A percentile compares a stretch with the other conserved stretches of the same genome.
Evolutionary conservation across 1,140 invertebrate species (phyloP).

Genomic region (Camponotus vicinus): DNA sequence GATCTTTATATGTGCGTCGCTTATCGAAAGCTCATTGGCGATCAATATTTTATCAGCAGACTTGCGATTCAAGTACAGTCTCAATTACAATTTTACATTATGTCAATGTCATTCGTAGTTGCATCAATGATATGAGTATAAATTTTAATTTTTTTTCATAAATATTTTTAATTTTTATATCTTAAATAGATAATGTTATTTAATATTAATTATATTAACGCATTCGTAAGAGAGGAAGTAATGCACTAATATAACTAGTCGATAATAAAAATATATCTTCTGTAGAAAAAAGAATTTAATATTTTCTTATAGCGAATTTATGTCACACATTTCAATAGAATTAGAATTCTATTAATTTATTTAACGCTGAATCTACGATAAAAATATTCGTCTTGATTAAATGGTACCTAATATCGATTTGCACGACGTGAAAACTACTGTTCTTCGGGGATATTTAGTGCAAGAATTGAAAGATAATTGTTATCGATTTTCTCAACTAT

Average conservation of each 20-base stretch:
- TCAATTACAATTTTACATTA: slow-evolving; percentile 46
- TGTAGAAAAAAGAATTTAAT: background rate
- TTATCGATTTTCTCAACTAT: slow-evolving; percentile 56
- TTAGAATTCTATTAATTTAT: background rate
- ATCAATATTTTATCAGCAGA: slow-evolving; percentile 57
- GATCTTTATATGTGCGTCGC: slow-evolving; percentile 11
- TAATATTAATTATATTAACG: background rate
- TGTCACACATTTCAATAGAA: background rate
- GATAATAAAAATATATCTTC: background rate
- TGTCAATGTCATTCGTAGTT: background rate
- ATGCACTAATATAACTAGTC: background rate
- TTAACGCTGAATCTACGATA: background rate
- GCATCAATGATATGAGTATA: no score
- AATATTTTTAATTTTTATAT: background rate
- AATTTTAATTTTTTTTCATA: background rate
- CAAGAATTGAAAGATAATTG: slow-evolving; percentile 67
- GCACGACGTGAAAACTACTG: background rate
- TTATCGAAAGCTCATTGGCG: slow-evolving; percentile 30
- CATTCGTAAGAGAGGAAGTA: background rate
- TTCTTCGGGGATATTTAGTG: slow-evolving; percentile 60
- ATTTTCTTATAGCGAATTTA: background rate
- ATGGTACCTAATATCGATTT: background rate
- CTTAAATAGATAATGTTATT: background rate
- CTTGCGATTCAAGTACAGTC: slow-evolving; percentile 21
- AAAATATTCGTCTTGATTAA: slow-evolving; percentile 12